Evolutionary conservation across 2,888 invertebrate genomes (phyloP).

Genomic region (Apoderus coryli): DNA sequence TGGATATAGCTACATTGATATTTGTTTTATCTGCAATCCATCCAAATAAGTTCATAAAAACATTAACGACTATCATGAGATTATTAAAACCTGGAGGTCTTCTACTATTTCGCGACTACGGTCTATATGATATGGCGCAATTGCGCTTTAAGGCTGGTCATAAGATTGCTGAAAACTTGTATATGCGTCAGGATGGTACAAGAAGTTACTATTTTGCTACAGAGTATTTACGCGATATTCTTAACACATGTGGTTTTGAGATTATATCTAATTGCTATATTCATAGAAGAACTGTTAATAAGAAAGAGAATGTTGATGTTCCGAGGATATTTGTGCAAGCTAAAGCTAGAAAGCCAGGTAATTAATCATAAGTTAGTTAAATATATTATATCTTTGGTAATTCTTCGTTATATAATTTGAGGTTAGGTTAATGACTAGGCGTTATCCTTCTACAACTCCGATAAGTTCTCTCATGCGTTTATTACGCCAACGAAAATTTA

Average conservation of each 20-base stretch:
- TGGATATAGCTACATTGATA: slow-evolving; percentile 78
- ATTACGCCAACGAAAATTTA: no score
- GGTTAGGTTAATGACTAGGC: no score
- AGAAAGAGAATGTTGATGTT: slow-evolving; percentile 82
- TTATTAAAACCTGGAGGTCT: slow-evolving; percentile 62
- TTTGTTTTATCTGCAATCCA: slow-evolving; percentile 93
- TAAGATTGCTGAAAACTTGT: slow-evolving; percentile 85
- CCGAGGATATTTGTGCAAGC: slow-evolving; percentile 89
- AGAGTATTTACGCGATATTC: slow-evolving; percentile 52
- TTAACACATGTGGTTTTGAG: slow-evolving; percentile 55
- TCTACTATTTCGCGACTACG: slow-evolving; percentile 85
- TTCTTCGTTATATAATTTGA: slow-evolving; percentile 4
- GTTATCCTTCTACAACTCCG: no score
- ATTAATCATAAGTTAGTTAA: not conserved
- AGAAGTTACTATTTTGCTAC: slow-evolving; percentile 69
- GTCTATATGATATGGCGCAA: slow-evolving; percentile 91
- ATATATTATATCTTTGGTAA: slow-evolving; percentile 4
- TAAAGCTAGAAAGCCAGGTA: slow-evolving; percentile 41
- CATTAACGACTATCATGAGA: slow-evolving; percentile 47
- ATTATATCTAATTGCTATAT: slow-evolving; percentile 60
- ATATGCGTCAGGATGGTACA: slow-evolving; percentile 94
- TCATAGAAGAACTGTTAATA: slow-evolving; percentile 77
- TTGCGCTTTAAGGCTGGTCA: slow-evolving; percentile 83
- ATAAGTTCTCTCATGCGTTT: no score
- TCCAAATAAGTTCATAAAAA: slow-evolving; percentile 61